Conservation (phyloP, 2,888 invertebrate genomes). For the Rhamnusium bicolor region DNA sequence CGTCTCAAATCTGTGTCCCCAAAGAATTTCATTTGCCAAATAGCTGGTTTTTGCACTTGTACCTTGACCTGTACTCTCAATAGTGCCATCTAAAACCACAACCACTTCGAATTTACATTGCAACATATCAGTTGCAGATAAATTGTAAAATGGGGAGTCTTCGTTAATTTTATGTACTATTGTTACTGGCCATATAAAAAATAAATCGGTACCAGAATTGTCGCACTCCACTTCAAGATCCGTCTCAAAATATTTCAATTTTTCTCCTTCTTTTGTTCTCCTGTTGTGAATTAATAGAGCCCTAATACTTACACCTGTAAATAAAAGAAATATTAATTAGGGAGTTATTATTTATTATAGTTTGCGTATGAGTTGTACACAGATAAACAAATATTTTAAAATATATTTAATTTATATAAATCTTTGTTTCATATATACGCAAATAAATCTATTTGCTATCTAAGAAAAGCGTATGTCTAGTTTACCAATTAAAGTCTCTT, state of each 20-base stretch:
- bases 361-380: too few species aligned
- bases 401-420: too few species aligned
- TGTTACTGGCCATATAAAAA: conserved; percentile 96
- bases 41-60: conserved; percentile 85
- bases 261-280: conserved; percentile 86
- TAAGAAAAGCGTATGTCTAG: too few species aligned
- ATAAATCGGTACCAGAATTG: conserved; percentile 88
- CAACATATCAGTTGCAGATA: conserved; percentile 91
- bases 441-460: too few species aligned
- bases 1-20: conserved; percentile 90
- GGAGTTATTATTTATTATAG: too few species aligned
- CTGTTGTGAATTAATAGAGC: conserved; percentile 84
- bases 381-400: too few species aligned
- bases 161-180: conserved; percentile 92
- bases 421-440: too few species aligned
- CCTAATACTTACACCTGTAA: conserved; percentile 81
- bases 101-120: conserved; percentile 86
- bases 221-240: conserved; percentile 79
- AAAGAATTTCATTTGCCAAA: conserved; percentile 84
- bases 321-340: too few species aligned
- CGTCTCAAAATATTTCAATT: conserved; percentile 78
- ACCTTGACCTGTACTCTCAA: conserved; percentile 87
- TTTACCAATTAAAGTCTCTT: too few species aligned
- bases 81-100: conserved; percentile 90
- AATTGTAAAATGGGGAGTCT: conserved; percentile 88